Evolutionary conservation across 2,888 invertebrate genomes (phyloP), one percentile per base, ranked within the genome.

Genomic region (Zelleria hepariella): DNA sequence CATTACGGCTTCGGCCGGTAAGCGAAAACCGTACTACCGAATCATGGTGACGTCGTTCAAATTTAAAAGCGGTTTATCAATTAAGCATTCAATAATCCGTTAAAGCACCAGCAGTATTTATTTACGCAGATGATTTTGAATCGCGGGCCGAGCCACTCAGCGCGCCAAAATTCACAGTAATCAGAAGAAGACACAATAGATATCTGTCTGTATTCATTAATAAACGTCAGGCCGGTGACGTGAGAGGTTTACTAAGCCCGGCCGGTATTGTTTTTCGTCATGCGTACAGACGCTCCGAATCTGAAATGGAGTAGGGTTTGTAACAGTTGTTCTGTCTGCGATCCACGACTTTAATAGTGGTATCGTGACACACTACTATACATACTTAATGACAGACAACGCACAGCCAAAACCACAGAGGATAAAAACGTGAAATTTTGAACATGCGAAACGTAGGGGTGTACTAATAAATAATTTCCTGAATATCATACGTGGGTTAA

Each of bases 101-200:
- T 55, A 21, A 32, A 55, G 21, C 55, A 32, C 20, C 23, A 42
- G 55, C 10, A 53, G 24, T 27, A 67, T 68, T 69, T 70, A 68
- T 73, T 75, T 68, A 74, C 74, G 72, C 66, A 73, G 74, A 75
- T 73, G 63, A 68, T 71, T 70, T 62, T 65, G 42, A 68, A 68
- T 42, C 32, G 32, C 15, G 64, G 66, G 63, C 70, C 64, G 60
- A 65, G 63, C 66, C 68, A 67, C 25, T 18, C 57, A 6, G 2
- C 32, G 27, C 42, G 57, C 58, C 26, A 57, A 58, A 58, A 58
- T 58, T 58, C 51, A 26, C 26, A 51, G 58, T 58, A 51, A 58
- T 58, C 58, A 58, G 56, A 65, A 67, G 65, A 65, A 64, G 65
- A 69, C 68, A 78, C 76, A 78, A 77, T 72, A 61, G 68, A 60